Base-by-base conservation (phyloP, 2,797 vertebrate species). In the Falco biarmicus region DNA sequence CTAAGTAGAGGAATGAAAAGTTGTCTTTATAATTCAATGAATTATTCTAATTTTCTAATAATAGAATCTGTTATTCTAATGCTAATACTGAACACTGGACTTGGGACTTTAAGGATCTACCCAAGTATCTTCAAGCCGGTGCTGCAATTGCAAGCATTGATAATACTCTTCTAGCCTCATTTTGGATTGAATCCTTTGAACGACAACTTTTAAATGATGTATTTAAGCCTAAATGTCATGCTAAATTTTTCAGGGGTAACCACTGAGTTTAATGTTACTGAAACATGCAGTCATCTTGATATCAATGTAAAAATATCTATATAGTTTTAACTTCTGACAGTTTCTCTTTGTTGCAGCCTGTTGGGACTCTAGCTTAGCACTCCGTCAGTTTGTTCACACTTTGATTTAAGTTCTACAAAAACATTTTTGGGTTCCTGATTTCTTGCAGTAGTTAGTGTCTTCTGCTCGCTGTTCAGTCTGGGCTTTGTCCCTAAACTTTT, bases 291-390 rank as follows among this genome's bases (percentile, higher is more conserved):
- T 25, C 6, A 6, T 86, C 90, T 90, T 14, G 9, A 41, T 45
- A 73, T 53, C 25, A 48, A 1, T 43, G 11, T 89, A 41, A 92
- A 89, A 91, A 61, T 32, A 64, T 43, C 22, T 53, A 5, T 21
- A 7, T 81, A 22, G 11, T 79, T 90, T 82, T 45, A 82, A 25
- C 43, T 85, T 78, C 21, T 29, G 66, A 32, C 56, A 84, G 17
- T 25, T 68, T 70, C 64, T 87, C 31, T 83, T 18, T 84, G 5
- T 81, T 78, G 32, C 45, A 80, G 11, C 45, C 28, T 75, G 22
- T 85, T 0, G 0, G 45, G 48, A n/a, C 64, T 18, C 3, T 31
- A 54, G 41, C 22, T 64, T 73, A 76, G n/a, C 2, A 3, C 17
- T 56, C 31, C 47, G 6, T 64, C 37, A 31, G 31, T 64, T 91